Conservation (phyloP, 2,113 vertebrate species). For the Calyptomena viridis region DNA sequence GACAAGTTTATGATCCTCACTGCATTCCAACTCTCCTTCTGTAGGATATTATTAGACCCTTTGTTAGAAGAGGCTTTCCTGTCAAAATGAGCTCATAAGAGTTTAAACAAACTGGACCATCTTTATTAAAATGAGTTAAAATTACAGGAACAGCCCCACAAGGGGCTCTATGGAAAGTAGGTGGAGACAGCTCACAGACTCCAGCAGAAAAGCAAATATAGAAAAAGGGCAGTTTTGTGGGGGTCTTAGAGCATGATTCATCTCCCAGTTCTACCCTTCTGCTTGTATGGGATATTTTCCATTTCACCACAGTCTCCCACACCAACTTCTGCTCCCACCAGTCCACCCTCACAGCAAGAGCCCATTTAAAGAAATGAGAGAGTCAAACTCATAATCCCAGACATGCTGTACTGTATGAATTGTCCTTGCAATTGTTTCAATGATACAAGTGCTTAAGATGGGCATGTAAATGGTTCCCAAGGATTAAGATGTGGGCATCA, state of each 20-base stretch:
- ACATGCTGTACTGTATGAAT: background rate
- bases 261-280: background rate
- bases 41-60: constrained; percentile 15
- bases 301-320: background rate
- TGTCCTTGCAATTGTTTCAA: background rate
- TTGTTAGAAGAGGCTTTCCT: constrained; percentile 19
- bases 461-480: background rate
- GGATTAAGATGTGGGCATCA: background rate
- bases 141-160: background rate
- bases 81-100: constrained; percentile 7
- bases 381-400: background rate
- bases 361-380: background rate
- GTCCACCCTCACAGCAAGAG: background rate
- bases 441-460: background rate
- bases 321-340: background rate
- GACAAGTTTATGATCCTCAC: constrained; percentile 4
- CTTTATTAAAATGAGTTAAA: background rate
- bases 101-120: background rate
- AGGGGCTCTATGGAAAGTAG: background rate
- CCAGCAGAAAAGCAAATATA: background rate
- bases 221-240: background rate
- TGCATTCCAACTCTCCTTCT: background rate
- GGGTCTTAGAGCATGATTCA: background rate
- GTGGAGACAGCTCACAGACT: background rate
- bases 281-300: background rate